Evolutionary conservation across 2,888 invertebrate species (phyloP).

Genomic region (Ophonus ardosiacus): DNA sequence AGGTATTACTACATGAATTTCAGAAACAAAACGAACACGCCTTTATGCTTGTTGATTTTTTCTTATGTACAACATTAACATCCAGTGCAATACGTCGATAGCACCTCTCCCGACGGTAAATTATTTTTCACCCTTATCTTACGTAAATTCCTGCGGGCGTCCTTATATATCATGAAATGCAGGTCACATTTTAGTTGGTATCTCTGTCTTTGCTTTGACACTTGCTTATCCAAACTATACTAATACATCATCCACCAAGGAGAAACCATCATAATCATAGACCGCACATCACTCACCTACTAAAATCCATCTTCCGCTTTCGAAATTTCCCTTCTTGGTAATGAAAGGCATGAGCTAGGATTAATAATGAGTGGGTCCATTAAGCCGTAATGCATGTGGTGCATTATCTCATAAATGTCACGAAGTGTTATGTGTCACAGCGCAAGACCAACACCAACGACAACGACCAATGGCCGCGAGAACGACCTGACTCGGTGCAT

Average conservation of each 20-base stretch:
- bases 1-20: too few relatives aligned
- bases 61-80: too few relatives aligned
- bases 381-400: slow-evolving; percentile 16
- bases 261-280: too few relatives aligned
- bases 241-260: not conserved
- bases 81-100: too few relatives aligned
- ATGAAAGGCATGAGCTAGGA: not conserved
- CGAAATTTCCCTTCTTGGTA: not conserved
- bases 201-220: not conserved
- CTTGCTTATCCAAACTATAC: not conserved
- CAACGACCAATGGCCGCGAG: not conserved
- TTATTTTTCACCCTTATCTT: too few relatives aligned
- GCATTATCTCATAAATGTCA: slow-evolving; percentile 18
- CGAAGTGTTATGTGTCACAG: slow-evolving; percentile 1
- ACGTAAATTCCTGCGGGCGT: too few relatives aligned
- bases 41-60: too few relatives aligned
- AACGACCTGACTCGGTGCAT: not conserved
- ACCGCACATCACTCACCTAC: too few relatives aligned
- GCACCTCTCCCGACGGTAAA: too few relatives aligned
- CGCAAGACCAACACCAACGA: not conserved
- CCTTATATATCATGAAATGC: too few relatives aligned
- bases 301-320: not conserved
- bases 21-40: too few relatives aligned
- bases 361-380: not conserved
- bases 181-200: too few relatives aligned